These are phyloP conservation scores for Argyra leucocephala DNA, from an alignment of 2,888 invertebrate genomes.

Conservation along the genomic window DNA sequence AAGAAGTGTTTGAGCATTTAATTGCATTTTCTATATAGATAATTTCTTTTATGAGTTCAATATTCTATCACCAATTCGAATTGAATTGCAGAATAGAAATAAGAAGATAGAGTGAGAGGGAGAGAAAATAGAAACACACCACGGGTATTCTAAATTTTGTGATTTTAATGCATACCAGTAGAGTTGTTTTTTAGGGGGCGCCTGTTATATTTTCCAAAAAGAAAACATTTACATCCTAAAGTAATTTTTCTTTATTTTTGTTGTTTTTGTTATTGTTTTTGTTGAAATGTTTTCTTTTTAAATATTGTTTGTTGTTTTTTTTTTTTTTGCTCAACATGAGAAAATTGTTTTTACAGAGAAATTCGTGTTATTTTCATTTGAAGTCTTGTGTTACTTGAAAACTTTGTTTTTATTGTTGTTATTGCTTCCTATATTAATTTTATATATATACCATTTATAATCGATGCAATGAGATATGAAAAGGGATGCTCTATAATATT, in stretches of 20 bases:
- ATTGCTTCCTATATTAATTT: too few relatives aligned
- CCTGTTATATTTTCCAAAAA: neutral
- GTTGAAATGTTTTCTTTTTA: neutral
- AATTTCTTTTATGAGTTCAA: too few relatives aligned
- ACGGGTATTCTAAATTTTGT: too few relatives aligned
- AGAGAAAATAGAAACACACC: too few relatives aligned
- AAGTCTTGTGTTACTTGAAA: neutral
- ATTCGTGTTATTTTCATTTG: constrained; percentile 4
- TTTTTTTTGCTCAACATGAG: neutral
- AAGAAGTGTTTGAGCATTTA: too few relatives aligned
- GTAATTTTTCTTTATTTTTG: neutral
- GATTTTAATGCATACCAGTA: too few relatives aligned
- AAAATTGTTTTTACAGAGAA: constrained; percentile 4
- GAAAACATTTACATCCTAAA: neutral
- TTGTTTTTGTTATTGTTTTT: neutral
- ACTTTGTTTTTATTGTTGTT: neutral
- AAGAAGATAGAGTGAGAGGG: too few relatives aligned
- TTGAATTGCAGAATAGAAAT: neutral
- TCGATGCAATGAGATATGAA: too few relatives aligned
- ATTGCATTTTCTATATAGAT: too few relatives aligned
- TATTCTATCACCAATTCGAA: too few relatives aligned
- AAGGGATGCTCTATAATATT: too few relatives aligned
- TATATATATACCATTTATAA: too few relatives aligned
- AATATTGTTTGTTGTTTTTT: neutral
- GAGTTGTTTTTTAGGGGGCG: neutral